Conservation (phyloP, 2,113 vertebrate genomes). For the Agapornis roseicollis region DNA sequence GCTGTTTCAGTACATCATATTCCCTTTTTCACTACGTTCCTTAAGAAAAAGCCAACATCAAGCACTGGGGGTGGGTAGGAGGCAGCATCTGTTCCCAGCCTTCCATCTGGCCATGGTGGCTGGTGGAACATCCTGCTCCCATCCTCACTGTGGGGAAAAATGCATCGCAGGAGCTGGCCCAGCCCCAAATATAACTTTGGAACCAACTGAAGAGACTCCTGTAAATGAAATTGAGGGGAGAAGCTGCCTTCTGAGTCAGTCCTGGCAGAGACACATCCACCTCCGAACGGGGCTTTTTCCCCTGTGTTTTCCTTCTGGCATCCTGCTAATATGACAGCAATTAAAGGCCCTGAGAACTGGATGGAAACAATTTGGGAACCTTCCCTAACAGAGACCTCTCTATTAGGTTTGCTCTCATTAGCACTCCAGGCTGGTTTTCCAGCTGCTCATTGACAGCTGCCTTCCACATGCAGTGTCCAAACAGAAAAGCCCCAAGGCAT, state of each 20-base stretch:
- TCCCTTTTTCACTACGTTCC: background rate
- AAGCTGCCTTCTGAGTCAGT: background rate
- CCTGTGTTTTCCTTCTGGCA: background rate
- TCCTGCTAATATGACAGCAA: conserved; percentile 22
- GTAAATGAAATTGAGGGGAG: background rate
- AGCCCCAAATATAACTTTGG: background rate
- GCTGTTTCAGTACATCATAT: background rate
- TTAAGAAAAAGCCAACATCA: background rate
- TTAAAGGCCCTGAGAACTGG: conserved; percentile 25
- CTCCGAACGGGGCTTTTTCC: background rate
- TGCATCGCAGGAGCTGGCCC: background rate
- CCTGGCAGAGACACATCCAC: background rate
- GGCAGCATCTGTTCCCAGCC: background rate
- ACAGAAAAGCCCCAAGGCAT: background rate
- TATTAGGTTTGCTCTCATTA: conserved; percentile 44
- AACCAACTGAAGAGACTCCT: background rate
- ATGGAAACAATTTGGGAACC: conserved; percentile 44
- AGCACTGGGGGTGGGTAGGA: background rate
- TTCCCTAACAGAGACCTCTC: no score
- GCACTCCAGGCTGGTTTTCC: conserved; percentile 41
- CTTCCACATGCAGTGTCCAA: background rate
- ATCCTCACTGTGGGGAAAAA: background rate
- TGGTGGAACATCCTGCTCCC: background rate
- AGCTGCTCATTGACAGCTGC: conserved; percentile 58
- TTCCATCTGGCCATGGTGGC: fast-evolving